Base-by-base conservation (phyloP, 2,113 vertebrate species). In the Hemibagrus wyckioides region DNA sequence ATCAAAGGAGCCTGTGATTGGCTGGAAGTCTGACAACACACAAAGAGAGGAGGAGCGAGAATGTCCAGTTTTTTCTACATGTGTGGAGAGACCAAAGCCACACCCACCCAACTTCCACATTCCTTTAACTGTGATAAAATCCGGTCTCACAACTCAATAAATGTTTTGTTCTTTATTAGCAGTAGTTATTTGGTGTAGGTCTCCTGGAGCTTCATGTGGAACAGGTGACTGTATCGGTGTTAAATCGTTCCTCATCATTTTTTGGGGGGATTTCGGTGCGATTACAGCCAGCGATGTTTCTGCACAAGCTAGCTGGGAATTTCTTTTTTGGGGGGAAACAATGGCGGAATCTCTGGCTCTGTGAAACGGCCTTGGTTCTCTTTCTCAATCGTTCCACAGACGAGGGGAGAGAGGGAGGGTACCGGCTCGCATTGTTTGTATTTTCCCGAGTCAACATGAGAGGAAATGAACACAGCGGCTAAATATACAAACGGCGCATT, bases 401-500 rank as follows among this genome's bases (percentile, higher is more conserved):
- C 23, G 63, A 79, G 84, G 87, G 44, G 71, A 41, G 84, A 41
- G 84, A 30, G 54, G 41, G 61, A 39, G 59, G 39, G 82, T 88
- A 77, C 75, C 80, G 86, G 87, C 79, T 80, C 61, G 84, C 90
- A 93, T 93, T 94, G 94, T 95, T 94, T 93, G 92, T 91, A 92
- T 90, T 95, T 94, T 94, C 92, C 92, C 91, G 69, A 91, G 89
- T 92, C 91, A 92, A 90, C 92, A 91, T 81, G n/a, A 85, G 87
- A 92, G 94, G 94, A 95, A 94, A 94, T 94, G 90, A 91, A 93
- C 77, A 87, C 73, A 90, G 92, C 85, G 86, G 93, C 93, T 94
- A 94, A 94, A 94, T 95, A 95, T 94, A 94, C 92, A 94, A 94
- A 92, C 61, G 77, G 87, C 87, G 94, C 93, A 94, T 94, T 93